Base-by-base conservation (phyloP, 2,888 invertebrate genomes). In the Anodontia alba region DNA sequence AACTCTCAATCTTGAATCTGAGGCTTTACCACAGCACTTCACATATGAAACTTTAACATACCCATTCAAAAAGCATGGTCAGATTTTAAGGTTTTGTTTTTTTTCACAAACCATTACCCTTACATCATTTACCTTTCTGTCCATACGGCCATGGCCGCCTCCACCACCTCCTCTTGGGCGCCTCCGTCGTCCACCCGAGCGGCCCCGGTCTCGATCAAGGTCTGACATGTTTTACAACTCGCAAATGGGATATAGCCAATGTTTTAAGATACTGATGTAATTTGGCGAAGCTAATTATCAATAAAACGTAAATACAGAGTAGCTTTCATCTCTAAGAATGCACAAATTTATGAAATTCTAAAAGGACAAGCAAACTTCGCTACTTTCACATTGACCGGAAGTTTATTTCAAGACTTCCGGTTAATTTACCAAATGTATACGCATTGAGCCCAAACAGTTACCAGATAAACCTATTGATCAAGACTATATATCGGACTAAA, bases 191-290 rank as follows among this genome's bases (percentile, higher is more conserved):
- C 76, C 74, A 8, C 62, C 62, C 2, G 62, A 31, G 20, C 83
- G 71, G 12, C 80, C 78, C 36, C 80, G 42, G 23, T 80, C 83
- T 46, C 83, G 73, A 43, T 83, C 82, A 42, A 76, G 49, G 42
- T 83, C 83, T n/a, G 83, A 79, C 83, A 83, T 83, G 20, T 17
- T 62, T 33, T 17, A 8, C 7, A 23, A 3, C 8, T 3, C 5
- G 5, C 7, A 3, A 57, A 26, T 29, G 5, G 29, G 23, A 57
- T 10, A 57, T 26, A 57, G 20, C n/a, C n/a, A n/a, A n/a, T n/a
- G n/a, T n/a, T n/a, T n/a, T n/a, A n/a, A 51, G 51, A n/a, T n/a
- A 51, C 7, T 7, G n/a, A 51, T n/a, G 15, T 51, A 5, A 12
- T 51, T 17, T 51, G 10, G 5, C n/a, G 15, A 7, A 20, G 5